These are phyloP conservation scores for Ochotona princeps DNA, from an alignment of 2,113 vertebrate species.

Conservation along the genomic window DNA sequence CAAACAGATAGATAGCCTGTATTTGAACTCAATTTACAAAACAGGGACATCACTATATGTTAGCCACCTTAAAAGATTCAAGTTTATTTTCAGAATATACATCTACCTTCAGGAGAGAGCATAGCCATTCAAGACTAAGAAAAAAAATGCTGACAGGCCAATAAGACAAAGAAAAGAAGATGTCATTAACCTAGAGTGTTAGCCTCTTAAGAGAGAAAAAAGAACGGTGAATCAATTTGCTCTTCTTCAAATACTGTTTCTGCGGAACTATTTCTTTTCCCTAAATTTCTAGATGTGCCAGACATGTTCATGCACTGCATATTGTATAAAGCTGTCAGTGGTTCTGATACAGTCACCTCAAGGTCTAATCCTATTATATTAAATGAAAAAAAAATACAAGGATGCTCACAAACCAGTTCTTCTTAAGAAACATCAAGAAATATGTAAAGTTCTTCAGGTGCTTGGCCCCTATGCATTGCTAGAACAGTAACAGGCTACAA, in stretches of 20 bases:
- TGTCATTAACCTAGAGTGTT: conserved; percentile 72
- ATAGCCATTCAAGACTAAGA: conserved; percentile 83
- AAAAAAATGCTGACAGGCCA: conserved; percentile 73
- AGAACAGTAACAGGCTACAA: conserved; percentile 81
- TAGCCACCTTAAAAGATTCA: conserved; percentile 89
- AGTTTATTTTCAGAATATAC: conserved; percentile 89
- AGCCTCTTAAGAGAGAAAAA: conserved; percentile 49
- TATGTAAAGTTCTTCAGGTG: conserved; percentile 63
- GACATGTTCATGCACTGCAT: conserved; percentile 65
- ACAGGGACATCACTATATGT: conserved; percentile 88
- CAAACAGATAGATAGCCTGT: conserved; percentile 90
- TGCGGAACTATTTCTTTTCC: conserved; percentile 64
- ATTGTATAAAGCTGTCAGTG: conserved; percentile 74
- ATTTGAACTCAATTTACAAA: conserved; percentile 91
- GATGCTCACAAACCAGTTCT: conserved; percentile 71
- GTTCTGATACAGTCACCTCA: conserved; percentile 74
- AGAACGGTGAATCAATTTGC: conserved; percentile 18
- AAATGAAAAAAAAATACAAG: conserved; percentile 80
- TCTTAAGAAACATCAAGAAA: conserved; percentile 77
- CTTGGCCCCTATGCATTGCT: conserved; percentile 73
- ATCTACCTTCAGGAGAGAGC: conserved; percentile 84
- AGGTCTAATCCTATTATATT: conserved; percentile 83
- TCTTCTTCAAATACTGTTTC: conserved; percentile 65
- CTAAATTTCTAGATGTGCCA: conserved; percentile 53
- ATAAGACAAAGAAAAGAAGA: conserved; percentile 74